phyloP scores from a whole-genome alignment of 1,140 invertebrate genomes.

The Macrosteles quadrilineatus region DNA sequence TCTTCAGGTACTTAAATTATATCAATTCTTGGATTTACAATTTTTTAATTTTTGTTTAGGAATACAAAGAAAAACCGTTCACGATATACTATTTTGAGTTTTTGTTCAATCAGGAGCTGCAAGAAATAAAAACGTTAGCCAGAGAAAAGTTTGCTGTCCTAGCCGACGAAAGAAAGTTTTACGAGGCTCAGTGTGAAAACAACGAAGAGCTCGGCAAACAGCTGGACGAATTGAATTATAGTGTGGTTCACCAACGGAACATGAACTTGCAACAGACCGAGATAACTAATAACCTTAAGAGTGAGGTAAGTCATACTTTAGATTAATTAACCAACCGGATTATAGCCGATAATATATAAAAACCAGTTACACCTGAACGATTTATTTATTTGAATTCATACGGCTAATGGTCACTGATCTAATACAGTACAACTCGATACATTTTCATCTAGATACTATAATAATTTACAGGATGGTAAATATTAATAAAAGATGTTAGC shows the following conservation, averaged over 20 bases:
- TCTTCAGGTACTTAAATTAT: conserved; percentile 43
- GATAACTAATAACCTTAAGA: not conserved
- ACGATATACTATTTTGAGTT: no score
- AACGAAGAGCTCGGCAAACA: conserved; percentile 42
- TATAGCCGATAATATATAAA: not conserved
- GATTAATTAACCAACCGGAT: not conserved
- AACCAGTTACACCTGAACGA: not conserved
- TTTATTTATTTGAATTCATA: not conserved
- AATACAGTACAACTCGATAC: not conserved
- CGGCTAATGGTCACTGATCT: not conserved
- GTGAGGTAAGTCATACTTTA: conserved; percentile 12
- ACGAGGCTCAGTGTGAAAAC: conserved; percentile 13
- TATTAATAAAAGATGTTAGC: no score
- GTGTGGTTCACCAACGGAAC: conserved; percentile 30
- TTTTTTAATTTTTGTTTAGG: no score
- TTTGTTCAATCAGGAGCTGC: not conserved
- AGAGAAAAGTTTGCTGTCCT: not conserved
- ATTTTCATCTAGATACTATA: not conserved
- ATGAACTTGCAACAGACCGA: not conserved
- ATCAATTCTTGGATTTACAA: no score
- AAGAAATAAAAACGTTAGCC: not conserved
- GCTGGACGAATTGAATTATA: conserved; percentile 45
- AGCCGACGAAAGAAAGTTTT: conserved; percentile 22
- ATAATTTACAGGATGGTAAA: no score
- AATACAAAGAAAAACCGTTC: no score